phyloP scores from a whole-genome alignment of 1,140 invertebrate genomes.

The Halesus radiatus region DNA sequence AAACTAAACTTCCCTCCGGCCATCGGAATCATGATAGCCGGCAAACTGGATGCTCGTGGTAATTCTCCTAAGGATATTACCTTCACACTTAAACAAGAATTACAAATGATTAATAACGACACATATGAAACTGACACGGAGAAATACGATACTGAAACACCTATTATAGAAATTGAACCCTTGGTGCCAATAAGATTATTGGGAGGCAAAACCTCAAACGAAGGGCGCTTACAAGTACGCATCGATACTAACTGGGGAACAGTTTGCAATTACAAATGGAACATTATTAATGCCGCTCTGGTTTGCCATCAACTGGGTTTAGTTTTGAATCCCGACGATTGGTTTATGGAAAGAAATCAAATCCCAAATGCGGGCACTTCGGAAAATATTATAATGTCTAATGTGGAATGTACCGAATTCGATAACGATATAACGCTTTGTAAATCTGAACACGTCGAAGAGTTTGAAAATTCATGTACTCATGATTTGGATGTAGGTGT shows the following conservation, averaged over 20 bases:
- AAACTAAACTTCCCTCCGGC: constrained; percentile 89
- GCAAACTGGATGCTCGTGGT: constrained; percentile 87
- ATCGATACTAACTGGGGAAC: constrained; percentile 94
- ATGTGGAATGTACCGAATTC: constrained; percentile 91
- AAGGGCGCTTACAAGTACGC: constrained; percentile 86
- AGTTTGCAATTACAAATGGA: constrained; percentile 97
- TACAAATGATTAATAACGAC: constrained; percentile 74
- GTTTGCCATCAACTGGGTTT: constrained; percentile 96
- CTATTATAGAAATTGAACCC: constrained; percentile 70
- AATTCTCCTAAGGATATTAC: constrained; percentile 82
- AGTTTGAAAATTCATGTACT: constrained; percentile 92
- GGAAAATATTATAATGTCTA: constrained; percentile 85
- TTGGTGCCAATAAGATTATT: constrained; percentile 80
- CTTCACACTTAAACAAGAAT: constrained; percentile 83
- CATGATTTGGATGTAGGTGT: constrained; percentile 91
- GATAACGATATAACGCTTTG: constrained; percentile 95
- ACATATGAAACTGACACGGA: constrained; percentile 73
- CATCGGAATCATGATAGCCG: constrained; percentile 97
- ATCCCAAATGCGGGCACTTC: constrained; percentile 83
- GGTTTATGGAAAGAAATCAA: constrained; percentile 85
- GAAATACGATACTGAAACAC: constrained; percentile 68
- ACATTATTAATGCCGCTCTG: constrained; percentile 89
- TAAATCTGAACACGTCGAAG: constrained; percentile 79
- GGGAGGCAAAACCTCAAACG: constrained; percentile 80
- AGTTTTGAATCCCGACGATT: constrained; percentile 93